phyloP scores from a whole-genome alignment of 2,797 vertebrate species.

The Pseudomugil tenellus region DNA sequence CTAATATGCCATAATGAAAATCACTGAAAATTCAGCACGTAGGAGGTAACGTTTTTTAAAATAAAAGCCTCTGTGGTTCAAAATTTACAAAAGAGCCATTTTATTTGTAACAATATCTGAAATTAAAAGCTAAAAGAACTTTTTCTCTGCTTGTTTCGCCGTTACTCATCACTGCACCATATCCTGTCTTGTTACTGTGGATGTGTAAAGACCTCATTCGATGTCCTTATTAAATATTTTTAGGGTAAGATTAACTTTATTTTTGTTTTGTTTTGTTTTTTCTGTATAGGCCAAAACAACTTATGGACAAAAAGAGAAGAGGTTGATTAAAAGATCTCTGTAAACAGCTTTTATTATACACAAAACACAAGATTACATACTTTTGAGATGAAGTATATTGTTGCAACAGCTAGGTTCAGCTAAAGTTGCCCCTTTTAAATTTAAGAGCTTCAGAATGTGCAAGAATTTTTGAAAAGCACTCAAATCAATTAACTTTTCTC shows the following conservation, averaged over 20 bases:
- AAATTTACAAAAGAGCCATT: background rate
- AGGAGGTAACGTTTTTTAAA: background rate
- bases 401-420: too few species aligned
- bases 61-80: background rate
- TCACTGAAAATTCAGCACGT: background rate
- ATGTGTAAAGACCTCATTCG: background rate
- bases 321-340: too few species aligned
- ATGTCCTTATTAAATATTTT: background rate
- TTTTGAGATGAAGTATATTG: too few species aligned
- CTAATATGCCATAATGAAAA: constrained; percentile 18
- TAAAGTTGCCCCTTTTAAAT: background rate
- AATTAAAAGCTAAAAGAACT: background rate
- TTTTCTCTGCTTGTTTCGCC: background rate
- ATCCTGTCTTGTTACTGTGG: background rate
- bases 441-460: background rate
- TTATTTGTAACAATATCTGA: background rate
- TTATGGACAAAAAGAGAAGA: background rate
- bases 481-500: background rate
- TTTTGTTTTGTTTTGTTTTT: background rate
- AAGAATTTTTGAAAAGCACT: background rate
- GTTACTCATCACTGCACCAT: background rate
- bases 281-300: too few species aligned
- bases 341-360: too few species aligned
- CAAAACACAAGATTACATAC: too few species aligned
- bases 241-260: too few species aligned